Base-by-base conservation (phyloP, 2,888 invertebrate genomes). In the Macropis europaea region DNA sequence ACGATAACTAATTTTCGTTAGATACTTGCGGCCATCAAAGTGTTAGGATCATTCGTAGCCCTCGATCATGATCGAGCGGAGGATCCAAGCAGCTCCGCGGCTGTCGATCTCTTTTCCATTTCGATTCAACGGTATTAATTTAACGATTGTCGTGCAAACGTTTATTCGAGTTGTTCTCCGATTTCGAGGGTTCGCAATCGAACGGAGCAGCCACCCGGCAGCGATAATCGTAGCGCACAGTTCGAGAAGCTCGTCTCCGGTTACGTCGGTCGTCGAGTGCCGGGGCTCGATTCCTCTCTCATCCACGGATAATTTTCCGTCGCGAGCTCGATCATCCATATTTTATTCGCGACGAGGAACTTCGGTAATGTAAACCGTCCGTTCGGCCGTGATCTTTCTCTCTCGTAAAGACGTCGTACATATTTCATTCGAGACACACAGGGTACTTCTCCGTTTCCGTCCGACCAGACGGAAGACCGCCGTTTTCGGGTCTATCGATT, bases 171-270 rank as follows among this genome's bases (percentile, higher is more conserved):
- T 26, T 9, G 28, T 7, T 34, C 36, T 36, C 28, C 22, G 34
- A 13, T 61, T 43, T 43, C 61, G 26, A 4, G 3, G 19, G 2
- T 36, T 56, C 19, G 13, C 22, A 28, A 26, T 5, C 22, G 50
- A 50, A 22, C 1, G 19, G 50, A 52, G 17, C 9, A 22, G 32
- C 30, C 36, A 13, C 11, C 24, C n/a, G n/a, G 13, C 13, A 11
- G 26, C 26, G 48, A 61, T 50, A 28, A 64, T 62, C 62, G 28
- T n/a, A n/a, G 7, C 28, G 22, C 36, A 66, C 50, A 66, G 36
- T 52, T 66, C 64, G 43, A 66, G 64, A 36, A 66, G 43, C 63
- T 34, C 36, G 36, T 22, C 36, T 62, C 42, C 34, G 26, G 34
- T 64, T 64, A 36, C 50, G n/a, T 26, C 13, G 64, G 6, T n/a